Percentiles rank a stretch among this genome's conserved stretches.
Conservation (phyloP, 1,140 invertebrate species). For the Halesus radiatus region DNA sequence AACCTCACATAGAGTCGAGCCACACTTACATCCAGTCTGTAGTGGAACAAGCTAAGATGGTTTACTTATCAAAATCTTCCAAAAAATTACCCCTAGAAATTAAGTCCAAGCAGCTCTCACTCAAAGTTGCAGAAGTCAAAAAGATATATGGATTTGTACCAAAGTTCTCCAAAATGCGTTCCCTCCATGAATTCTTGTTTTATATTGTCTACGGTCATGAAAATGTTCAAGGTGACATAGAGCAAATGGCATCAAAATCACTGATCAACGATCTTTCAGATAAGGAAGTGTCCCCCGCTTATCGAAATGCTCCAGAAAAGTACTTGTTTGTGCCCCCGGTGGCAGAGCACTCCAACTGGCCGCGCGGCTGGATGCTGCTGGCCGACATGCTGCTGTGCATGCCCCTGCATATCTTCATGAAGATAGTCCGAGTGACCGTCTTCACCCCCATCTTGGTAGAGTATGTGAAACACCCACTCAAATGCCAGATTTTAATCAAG, state of each 20-base stretch:
- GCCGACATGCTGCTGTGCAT: constrained; percentile 78
- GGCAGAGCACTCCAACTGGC: constrained; percentile 72
- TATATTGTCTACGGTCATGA: constrained; percentile 77
- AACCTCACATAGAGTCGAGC: constrained; percentile 31
- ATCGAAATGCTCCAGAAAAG: constrained; percentile 70
- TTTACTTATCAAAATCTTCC: not conserved
- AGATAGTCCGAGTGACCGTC: constrained; percentile 74
- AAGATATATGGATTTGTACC: constrained; percentile 61
- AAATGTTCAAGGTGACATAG: constrained; percentile 61
- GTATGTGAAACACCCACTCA: constrained; percentile 77
- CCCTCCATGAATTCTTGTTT: constrained; percentile 77
- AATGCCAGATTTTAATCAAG: constrained; percentile 74
- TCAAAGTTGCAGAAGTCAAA: constrained; percentile 7
- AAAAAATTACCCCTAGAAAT: constrained; percentile 13
- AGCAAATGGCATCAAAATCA: constrained; percentile 55
- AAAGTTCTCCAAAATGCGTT: constrained; percentile 77
- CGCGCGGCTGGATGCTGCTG: constrained; percentile 78
- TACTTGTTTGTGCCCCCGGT: constrained; percentile 81
- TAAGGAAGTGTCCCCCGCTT: constrained; percentile 54
- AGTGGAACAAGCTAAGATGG: constrained; percentile 43
- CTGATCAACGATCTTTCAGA: not conserved
- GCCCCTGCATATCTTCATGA: constrained; percentile 79
- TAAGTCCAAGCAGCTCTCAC: not conserved
- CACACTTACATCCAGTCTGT: constrained; percentile 42
- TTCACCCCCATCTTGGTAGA: constrained; percentile 72